A percentile compares a stretch with the other conserved stretches of the same genome.
These are phyloP conservation scores for Pteronura brasiliensis DNA, from an alignment of 2,113 vertebrate genomes.

Conservation along the genomic window DNA sequence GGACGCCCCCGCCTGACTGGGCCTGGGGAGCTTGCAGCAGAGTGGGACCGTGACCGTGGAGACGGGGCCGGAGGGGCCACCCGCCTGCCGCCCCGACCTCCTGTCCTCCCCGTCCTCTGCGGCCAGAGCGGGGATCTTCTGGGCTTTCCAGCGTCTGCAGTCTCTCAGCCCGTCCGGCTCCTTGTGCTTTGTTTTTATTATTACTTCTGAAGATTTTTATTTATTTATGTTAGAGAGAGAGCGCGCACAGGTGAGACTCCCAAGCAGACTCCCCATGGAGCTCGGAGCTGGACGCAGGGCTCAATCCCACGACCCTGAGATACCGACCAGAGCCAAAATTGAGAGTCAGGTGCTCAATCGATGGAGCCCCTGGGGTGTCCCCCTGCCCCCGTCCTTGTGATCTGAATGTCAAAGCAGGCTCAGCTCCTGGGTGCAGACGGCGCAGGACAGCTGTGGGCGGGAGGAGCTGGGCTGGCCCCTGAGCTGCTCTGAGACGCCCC, in stretches of 20 bases:
- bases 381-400: not conserved
- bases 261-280: not conserved
- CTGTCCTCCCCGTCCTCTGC: not conserved
- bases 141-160: rapidly evolving
- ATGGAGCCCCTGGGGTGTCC: not conserved
- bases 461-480: rapidly evolving
- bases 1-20: not conserved
- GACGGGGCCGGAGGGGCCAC: not conserved
- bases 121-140: not conserved
- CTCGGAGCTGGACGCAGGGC: not conserved
- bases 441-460: rapidly evolving
- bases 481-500: not conserved
- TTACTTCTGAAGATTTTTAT: not conserved
- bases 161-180: not conserved
- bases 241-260: not conserved
- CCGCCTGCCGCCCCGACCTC: too few species aligned
- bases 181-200: not conserved
- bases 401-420: not conserved
- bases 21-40: not conserved
- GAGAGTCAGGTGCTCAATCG: not conserved
- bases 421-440: not conserved
- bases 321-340: not conserved
- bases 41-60: rapidly evolving
- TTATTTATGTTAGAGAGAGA: not conserved
- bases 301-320: not conserved